phyloP scores from a whole-genome alignment of 2,888 invertebrate species.

The Papilio elwesi region DNA sequence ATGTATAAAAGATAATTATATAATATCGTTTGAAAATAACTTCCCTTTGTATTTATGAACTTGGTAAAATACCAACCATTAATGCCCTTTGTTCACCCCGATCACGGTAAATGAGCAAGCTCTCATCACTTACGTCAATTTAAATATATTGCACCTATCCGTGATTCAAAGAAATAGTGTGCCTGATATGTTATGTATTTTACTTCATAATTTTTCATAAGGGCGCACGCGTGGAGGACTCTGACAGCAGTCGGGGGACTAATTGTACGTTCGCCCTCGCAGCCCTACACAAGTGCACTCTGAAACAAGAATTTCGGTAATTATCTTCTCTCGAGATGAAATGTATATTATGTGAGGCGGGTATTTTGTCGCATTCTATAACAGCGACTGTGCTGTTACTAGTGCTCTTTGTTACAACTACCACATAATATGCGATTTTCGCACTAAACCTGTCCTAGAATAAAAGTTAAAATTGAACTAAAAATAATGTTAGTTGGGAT shows the following conservation, averaged over 20 bases:
- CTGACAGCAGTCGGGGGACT: slow-evolving; percentile 13
- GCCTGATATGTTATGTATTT: slow-evolving; percentile 21
- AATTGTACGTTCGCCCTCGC: slow-evolving; percentile 30
- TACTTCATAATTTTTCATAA: slow-evolving; percentile 9
- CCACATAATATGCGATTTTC: too few relatives aligned
- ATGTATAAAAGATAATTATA: too few relatives aligned
- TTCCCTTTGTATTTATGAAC: too few relatives aligned
- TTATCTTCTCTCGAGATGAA: slow-evolving; percentile 13
- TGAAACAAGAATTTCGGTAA: slow-evolving; percentile 35
- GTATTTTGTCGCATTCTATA: background rate
- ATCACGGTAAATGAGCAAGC: too few relatives aligned
- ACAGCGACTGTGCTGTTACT: background rate
- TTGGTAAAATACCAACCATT: too few relatives aligned
- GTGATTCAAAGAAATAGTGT: background rate
- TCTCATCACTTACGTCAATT: too few relatives aligned
- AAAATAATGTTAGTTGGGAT: too few relatives aligned
- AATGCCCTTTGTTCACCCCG: too few relatives aligned
- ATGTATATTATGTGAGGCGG: slow-evolving; percentile 7
- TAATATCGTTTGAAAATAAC: too few relatives aligned
- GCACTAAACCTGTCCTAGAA: too few relatives aligned
- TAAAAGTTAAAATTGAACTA: too few relatives aligned
- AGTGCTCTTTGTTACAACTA: background rate
- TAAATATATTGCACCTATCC: too few relatives aligned
- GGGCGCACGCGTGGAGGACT: slow-evolving; percentile 16
- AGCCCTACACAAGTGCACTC: slow-evolving; percentile 26